Evolutionary conservation across 1,140 invertebrate genomes (phyloP).

Genomic region (Paramacrobiotus metropolitanus): DNA sequence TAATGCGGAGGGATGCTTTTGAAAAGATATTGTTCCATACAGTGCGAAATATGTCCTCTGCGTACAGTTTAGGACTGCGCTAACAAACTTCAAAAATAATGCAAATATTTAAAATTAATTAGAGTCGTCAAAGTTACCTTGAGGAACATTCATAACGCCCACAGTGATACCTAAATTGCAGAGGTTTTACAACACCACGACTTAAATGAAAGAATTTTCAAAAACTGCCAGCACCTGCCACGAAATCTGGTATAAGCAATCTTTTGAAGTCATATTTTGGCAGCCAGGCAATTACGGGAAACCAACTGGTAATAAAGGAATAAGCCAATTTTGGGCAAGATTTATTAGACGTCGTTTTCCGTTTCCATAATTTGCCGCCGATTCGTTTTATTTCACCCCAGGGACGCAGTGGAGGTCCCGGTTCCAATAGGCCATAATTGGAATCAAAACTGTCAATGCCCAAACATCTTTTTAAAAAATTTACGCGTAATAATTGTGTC

Average conservation of each 20-base stretch:
- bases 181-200: not conserved
- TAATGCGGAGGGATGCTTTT: too few relatives aligned
- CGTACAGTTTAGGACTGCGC: too few relatives aligned
- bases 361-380: not conserved
- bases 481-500: too few relatives aligned
- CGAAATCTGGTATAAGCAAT: not conserved
- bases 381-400: not conserved
- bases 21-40: too few relatives aligned
- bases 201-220: not conserved
- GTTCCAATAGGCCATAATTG: not conserved
- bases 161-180: constrained; percentile 1
- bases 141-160: constrained; percentile 1
- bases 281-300: not conserved
- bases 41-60: too few relatives aligned
- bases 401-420: not conserved
- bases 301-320: not conserved
- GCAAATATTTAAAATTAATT: too few relatives aligned
- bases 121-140: too few relatives aligned
- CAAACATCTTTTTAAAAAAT: too few relatives aligned
- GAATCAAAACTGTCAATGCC: not conserved
- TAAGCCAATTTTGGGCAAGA: not conserved
- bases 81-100: too few relatives aligned
- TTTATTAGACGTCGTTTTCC: not conserved
- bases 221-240: not conserved
- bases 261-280: not conserved